Conservation (phyloP, 2,797 vertebrate genomes). For the Toxotes lorentzi region DNA sequence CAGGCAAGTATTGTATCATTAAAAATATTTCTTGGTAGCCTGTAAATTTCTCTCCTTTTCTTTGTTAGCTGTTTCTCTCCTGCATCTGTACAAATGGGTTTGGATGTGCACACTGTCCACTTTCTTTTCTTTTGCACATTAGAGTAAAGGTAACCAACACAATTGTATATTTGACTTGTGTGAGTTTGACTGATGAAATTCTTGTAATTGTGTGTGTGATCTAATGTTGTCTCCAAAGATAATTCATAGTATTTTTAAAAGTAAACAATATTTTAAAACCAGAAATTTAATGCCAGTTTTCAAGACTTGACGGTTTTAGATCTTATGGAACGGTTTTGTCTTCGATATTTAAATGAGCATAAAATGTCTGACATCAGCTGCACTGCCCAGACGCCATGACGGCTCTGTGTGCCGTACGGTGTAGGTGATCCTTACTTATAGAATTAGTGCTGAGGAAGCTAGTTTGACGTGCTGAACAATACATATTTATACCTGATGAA, state of each 20-base stretch:
- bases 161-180: neutral
- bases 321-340: neutral
- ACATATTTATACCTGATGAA: constrained; percentile 81
- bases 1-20: too few relatives aligned
- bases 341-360: constrained; percentile 26
- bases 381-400: neutral
- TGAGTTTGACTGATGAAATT: neutral
- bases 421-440: constrained; percentile 56
- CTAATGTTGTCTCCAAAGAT: neutral
- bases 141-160: neutral
- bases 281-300: neutral
- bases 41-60: too few relatives aligned
- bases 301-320: neutral
- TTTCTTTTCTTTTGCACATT: neutral
- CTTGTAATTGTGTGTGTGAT: neutral
- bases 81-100: too few relatives aligned
- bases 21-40: too few relatives aligned
- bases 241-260: neutral
- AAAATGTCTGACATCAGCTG: constrained; percentile 39
- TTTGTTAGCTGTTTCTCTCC: too few relatives aligned
- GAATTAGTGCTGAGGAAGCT: constrained; percentile 75
- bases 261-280: neutral
- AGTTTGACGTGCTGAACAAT: constrained; percentile 69
- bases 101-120: neutral
- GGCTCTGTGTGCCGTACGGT: neutral